Evolutionary conservation across 2,888 invertebrate genomes (phyloP), one percentile per base, ranked within the genome.

Genomic region (Volucella zonaria): DNA sequence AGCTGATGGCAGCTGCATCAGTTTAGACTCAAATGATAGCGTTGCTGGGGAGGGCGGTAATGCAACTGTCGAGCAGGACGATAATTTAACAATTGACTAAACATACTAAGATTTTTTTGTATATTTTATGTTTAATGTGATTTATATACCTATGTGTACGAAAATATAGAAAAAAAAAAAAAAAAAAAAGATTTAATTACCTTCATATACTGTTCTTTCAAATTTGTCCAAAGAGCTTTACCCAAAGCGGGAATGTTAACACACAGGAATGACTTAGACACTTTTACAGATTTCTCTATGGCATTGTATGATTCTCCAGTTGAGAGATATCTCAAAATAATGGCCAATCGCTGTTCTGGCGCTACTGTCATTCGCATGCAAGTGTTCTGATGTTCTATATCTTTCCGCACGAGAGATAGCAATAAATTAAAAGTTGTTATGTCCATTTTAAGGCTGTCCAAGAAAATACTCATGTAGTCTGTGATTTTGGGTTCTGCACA

Each of bases 321-420:
- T 1, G 80, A 75, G 1, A 83, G 71, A 12, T 62, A 83, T 15
- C 80, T 58, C 10, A 83, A 40, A 6, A 67, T 23, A 1, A 83
- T 38, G 10, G 83, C 83, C 56, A 83, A 56, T 0, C 83, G 70
- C 15, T 83, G 83, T 43, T 83, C 83, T 2, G 80, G 18, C 1
- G 83, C 80, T 2, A 83, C 83, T 14, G 83, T 66, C 83, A 80
- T 83, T 10, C 83, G 80, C 83, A 83, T 83, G n/a, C 83, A 83
- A 9, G 83, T 83, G 31, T 51, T 83, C 40, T 83, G 79, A 18
- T 75, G 80, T 10, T 83, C 80, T 43, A 83, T 80, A 10, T 83
- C 83, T 45, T 80, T 83, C 0, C 75, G 80, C 1, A 83, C n/a
- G 1, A 71, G 59, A 0, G 80, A 67, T 1, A 80, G 45, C 0